Evolutionary conservation across 2,113 vertebrate genomes (phyloP), one percentile per base, ranked within the genome.

Genomic region (Ochotona curzoniae): DNA sequence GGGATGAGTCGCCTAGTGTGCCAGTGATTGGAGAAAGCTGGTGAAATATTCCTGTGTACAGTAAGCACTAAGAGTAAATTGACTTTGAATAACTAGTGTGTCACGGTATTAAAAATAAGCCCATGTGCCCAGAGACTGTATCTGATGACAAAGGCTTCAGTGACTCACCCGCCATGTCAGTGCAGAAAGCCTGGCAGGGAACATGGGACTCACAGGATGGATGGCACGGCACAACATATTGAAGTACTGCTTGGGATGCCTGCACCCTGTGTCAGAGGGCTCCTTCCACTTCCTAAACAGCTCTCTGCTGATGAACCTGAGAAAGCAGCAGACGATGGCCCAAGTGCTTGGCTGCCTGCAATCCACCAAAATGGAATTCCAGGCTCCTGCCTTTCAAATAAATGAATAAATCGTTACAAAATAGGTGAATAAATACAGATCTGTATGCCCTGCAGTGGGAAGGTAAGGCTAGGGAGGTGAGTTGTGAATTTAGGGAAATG

Each of bases 151-250:
- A 38, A 75, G 82, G 44, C 60, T 35, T 21, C 61, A 51, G n/a
- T 28, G 3, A 61, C 10, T 79, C 4, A 2, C 38, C 51, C 57
- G 64, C 54, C 91, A 74, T 57, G 64, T 20, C 18, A 63, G 57
- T 11, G 7, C 51, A 47, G 44, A 66, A 9, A 12, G 0, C 14
- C 75, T 78, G 30, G 69, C 13, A 51, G 20, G 73, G 60, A 78
- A 63, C 5, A 0, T 13, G 25, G 12, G 54, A 49, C 21, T 25
- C 7, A 5, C 9, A 0, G 0, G 44, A 57, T 57, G 54, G 54
- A 18, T 57, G 54, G 54, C 54, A 57, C 18, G 54, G 54, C 54
- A 11, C 17, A 18, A 13, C 54, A 57, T 4, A 18, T 57, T 14
- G 54, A 18, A 18, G 17, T 57, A 17, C 54, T 57, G 54, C 54